These are phyloP conservation scores for Gastracanthus pulcherrimus DNA, from an alignment of 2,888 invertebrate species.

Conservation along the genomic window DNA sequence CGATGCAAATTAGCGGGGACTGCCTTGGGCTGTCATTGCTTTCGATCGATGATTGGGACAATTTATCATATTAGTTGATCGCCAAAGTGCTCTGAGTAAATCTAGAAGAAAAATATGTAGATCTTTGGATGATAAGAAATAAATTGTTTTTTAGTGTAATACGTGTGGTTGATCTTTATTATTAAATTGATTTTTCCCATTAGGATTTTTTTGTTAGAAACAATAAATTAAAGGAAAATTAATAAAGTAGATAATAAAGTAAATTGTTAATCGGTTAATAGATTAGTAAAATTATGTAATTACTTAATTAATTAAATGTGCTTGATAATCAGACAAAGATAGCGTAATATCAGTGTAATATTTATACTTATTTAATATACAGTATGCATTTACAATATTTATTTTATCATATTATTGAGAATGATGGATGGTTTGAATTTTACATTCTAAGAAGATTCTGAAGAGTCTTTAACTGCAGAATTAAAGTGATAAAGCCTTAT, in stretches of 20 bases:
- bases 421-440: neutral
- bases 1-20: constrained; percentile 37
- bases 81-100: neutral
- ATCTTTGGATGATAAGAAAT: neutral
- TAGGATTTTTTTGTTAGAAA: neutral
- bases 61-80: constrained; percentile 18
- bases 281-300: no score
- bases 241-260: no score
- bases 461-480: no score
- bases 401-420: neutral
- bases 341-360: no score
- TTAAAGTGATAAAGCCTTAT: no score
- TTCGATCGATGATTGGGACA: constrained; percentile 16
- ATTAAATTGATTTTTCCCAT: neutral
- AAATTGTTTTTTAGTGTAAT: neutral
- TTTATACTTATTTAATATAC: no score
- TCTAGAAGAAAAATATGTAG: neutral
- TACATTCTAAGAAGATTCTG: neutral
- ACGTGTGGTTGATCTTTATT: neutral
- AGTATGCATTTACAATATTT: neutral
- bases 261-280: no score
- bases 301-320: no score
- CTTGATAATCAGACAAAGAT: no score
- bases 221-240: neutral
- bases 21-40: constrained; percentile 22